These are phyloP conservation scores for Falco punctatus DNA, from an alignment of 2,113 vertebrate genomes.

Conservation along the genomic window DNA sequence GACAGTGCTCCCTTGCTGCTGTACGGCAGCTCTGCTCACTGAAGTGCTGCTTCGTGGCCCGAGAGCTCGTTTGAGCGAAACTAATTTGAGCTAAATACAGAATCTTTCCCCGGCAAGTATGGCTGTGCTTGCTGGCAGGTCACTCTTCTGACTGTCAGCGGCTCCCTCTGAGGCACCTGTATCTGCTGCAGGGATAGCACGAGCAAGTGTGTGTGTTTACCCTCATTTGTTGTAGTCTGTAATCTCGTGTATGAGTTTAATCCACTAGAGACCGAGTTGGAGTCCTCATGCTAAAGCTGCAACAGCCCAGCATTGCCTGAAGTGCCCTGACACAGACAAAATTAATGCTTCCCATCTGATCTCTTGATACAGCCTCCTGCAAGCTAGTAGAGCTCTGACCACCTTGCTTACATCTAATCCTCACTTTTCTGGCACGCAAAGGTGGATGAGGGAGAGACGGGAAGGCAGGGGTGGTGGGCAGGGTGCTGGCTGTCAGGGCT, in stretches of 20 bases:
- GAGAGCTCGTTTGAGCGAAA: background rate
- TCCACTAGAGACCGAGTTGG: background rate
- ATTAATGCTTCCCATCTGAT: background rate
- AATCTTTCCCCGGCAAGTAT: background rate
- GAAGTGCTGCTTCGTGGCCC: background rate
- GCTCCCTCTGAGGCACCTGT: background rate
- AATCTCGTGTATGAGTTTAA: background rate
- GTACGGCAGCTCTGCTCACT: background rate
- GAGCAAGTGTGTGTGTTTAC: background rate
- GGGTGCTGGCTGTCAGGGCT: background rate
- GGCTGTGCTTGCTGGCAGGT: background rate
- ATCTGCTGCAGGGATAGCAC: background rate
- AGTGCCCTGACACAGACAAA: background rate
- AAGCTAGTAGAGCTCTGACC: background rate
- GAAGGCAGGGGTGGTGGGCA: background rate
- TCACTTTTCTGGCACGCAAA: background rate
- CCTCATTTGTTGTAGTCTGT: background rate
- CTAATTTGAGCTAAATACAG: rapidly evolving
- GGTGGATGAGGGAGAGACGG: background rate
- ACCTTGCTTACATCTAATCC: background rate
- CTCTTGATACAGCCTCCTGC: background rate
- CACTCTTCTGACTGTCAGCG: background rate
- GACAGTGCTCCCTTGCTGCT: background rate
- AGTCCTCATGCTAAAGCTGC: background rate
- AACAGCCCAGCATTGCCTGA: background rate